Evolutionary conservation across 2,888 invertebrate genomes (phyloP), one percentile per base, ranked within the genome.

Genomic region (Cecidostiba fungosa): DNA sequence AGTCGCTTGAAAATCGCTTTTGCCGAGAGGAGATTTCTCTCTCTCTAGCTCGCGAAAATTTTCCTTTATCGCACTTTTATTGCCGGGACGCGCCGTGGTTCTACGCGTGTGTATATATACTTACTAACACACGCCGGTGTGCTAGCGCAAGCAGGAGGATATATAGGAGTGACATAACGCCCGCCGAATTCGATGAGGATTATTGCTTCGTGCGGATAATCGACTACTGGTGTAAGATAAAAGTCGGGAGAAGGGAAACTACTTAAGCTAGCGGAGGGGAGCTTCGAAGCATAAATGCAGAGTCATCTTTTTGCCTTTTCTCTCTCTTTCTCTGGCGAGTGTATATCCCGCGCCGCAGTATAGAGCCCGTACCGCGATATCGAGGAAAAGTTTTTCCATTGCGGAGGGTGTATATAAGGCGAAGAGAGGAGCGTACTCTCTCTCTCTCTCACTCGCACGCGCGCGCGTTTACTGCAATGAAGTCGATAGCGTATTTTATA

Each of bases 61-160:
- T 87, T 87, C 85, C 85, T 87, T 81, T 85, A 78, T 84, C 86
- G 83, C 80, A 77, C 50, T 89, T 89, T 89, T 89, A 87, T 87
- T 84, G 83, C 74, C 84, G 23, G n/a, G 12, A 66, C 72, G 19
- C 47, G 70, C 26, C 62, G 54, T 26, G n/a, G 12, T 10, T 54
- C 8, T 54, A 54, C 10, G 10, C 10, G 10, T 54, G 19, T 54
- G 16, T 50, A 26, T 62, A 23, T 62, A 62, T 62, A 26, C 1
- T 4, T 16, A 54, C n/a, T 4, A 1, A 66, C 66, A 66, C n/a
- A n/a, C 6, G 10, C 32, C 76, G 36, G n/a, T n/a, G 54, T 32
- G 66, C 50, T 1, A 23, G 10, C 50, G 29, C 26, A 43, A 81
- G 78, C 79, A 76, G 69, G 54, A 54, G n/a, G 8, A n/a, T n/a